Base-by-base conservation (phyloP, 2,888 invertebrate species). In the Phaonia tiefii region DNA sequence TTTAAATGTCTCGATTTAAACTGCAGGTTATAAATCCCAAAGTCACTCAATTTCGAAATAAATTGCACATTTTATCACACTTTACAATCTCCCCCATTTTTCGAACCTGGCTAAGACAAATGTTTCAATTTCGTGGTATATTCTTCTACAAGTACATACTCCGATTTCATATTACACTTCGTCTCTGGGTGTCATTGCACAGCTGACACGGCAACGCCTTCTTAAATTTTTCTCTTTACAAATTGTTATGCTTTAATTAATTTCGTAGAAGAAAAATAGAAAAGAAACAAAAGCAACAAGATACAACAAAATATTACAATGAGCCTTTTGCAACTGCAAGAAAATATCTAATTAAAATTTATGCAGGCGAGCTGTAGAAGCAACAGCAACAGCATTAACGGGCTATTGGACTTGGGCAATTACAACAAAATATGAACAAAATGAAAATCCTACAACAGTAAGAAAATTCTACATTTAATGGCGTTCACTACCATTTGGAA, bases 331-430 rank as follows among this genome's bases (percentile, higher is more conserved):
- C 31, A 31, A 22, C 60, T 37, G 37, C 3, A 42, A 42, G 11
- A 42, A 42, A 63, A 26, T 31, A 63, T 63, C 22, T 11, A 63
- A 63, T 63, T 63, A 63, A 63, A 42, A 63, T 63, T 11, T 42
- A 42, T 63, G 63, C 26, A 39, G 63, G 11, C 63, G 42, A 42
- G 20, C 11, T 39, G 39, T 17, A 20, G 20, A 10, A 60, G 20
- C 39, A 39, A 10, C 22, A 63, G 11, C 63, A 42, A 60, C 60
- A 42, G 42, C 26, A 58, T 10, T n/a, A 56, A 13, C 51, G 22
- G n/a, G n/a, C n/a, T n/a, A n/a, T n/a, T n/a, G n/a, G 8, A 31
- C n/a, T n/a, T n/a, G n/a, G n/a, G n/a, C n/a, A n/a, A n/a, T 31
- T 31, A 20, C 31, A n/a, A 31, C 58, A 58, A 31, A 31, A 58